A percentile compares a stretch with the other conserved stretches of the same genome.
phyloP scores from a whole-genome alignment of 2,113 vertebrate genomes.

The Collichthys lucidus region DNA sequence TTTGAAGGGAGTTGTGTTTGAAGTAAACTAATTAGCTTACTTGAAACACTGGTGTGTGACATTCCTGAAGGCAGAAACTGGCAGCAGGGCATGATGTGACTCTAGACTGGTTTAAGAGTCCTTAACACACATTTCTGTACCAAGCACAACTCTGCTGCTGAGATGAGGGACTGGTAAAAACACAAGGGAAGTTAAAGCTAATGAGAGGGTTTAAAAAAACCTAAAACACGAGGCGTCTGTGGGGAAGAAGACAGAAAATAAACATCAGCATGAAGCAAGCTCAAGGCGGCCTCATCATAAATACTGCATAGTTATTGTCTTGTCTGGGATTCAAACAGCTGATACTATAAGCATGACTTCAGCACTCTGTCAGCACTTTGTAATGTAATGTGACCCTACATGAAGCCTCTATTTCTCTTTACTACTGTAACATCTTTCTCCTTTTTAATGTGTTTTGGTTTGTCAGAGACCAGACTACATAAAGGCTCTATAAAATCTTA shows the following conservation, averaged over 20 bases:
- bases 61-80: conserved; percentile 41
- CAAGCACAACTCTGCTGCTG: neutral
- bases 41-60: conserved; percentile 43
- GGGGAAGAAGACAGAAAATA: neutral
- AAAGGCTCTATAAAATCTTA: neutral
- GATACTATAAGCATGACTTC: neutral
- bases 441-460: neutral
- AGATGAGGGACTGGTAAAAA: neutral
- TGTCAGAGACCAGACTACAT: neutral
- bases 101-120: neutral
- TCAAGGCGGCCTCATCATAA: neutral
- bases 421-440: neutral
- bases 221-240: neutral
- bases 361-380: neutral
- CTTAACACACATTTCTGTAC: neutral
- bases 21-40: conserved; percentile 25
- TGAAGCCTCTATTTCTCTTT: neutral
- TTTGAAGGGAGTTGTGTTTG: neutral
- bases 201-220: neutral
- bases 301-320: neutral
- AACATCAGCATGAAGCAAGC: neutral
- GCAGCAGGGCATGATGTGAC: neutral
- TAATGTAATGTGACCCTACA: neutral
- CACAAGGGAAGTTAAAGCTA: neutral
- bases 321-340: neutral